These are phyloP conservation scores for Morinoia aosen DNA, from an alignment of 2,888 invertebrate species.

Conservation along the genomic window DNA sequence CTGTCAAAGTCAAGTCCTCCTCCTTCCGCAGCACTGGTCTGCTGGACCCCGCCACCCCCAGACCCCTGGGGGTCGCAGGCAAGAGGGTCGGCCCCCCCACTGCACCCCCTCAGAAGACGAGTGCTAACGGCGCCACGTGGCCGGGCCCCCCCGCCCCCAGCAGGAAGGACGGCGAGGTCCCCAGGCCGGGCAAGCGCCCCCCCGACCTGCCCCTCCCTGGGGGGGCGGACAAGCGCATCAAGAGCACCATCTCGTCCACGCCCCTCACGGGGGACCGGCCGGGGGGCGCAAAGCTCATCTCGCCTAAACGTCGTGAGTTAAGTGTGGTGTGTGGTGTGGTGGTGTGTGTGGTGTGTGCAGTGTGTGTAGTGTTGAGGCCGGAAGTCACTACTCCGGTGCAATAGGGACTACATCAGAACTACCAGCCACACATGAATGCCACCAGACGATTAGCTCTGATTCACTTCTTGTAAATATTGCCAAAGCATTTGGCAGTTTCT, in stretches of 20 bases:
- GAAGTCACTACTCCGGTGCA: too few species aligned
- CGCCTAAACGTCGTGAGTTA: constrained; percentile 67
- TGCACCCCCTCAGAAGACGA: neutral
- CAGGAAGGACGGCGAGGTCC: neutral
- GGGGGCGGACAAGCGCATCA: constrained; percentile 57
- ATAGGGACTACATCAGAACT: too few species aligned
- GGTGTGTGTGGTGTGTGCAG: neutral
- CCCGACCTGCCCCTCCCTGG: constrained; percentile 51
- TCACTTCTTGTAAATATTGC: too few species aligned
- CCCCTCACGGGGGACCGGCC: constrained; percentile 62
- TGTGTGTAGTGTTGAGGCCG: neutral
- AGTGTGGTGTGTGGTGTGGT: neutral
- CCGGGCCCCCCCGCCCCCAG: neutral
- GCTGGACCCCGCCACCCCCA: constrained; percentile 62
- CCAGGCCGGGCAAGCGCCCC: constrained; percentile 30
- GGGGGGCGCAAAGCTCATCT: constrained; percentile 66
- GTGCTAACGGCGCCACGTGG: neutral
- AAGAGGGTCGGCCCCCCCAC: constrained; percentile 16
- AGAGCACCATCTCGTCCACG: constrained; percentile 60
- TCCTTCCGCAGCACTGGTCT: constrained; percentile 65
- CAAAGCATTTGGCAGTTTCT: too few species aligned
- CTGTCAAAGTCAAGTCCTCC: constrained; percentile 65
- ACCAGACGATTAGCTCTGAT: too few species aligned
- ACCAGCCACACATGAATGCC: too few species aligned
- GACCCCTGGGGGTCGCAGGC: constrained; percentile 55